These are phyloP conservation scores for Onychostoma macrolepis DNA, from an alignment of 2,113 vertebrate genomes.

Conservation along the genomic window DNA sequence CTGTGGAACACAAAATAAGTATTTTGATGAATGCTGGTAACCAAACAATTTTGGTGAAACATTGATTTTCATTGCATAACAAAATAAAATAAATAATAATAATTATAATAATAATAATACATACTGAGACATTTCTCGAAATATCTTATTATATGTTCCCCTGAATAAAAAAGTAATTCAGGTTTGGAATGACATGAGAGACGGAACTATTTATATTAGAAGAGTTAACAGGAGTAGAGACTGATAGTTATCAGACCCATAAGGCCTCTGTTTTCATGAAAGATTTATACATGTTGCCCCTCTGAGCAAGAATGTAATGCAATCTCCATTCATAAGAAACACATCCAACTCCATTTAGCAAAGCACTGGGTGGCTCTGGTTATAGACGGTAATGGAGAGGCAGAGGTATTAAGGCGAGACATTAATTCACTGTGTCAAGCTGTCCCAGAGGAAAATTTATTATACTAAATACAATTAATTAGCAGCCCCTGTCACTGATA, in stretches of 20 bases:
- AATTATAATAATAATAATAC: no score
- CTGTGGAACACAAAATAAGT: no score
- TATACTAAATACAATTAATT: constrained; percentile 84
- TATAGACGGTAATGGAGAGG: constrained; percentile 71
- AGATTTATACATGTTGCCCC: constrained; percentile 64
- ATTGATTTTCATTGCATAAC: no score
- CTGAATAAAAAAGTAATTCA: not conserved
- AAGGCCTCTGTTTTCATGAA: constrained; percentile 51
- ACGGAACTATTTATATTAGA: not conserved
- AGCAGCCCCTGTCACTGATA: constrained; percentile 68
- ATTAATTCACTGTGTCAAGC: constrained; percentile 80
- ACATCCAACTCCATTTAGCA: constrained; percentile 71
- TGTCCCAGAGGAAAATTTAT: constrained; percentile 82
- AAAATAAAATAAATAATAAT: no score
- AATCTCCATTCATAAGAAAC: constrained; percentile 71
- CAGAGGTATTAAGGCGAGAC: constrained; percentile 76
- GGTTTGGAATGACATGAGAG: not conserved
- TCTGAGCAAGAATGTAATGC: constrained; percentile 67
- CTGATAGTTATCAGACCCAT: not conserved
- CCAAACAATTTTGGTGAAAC: no score
- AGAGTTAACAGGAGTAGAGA: not conserved
- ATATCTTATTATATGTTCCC: not conserved
- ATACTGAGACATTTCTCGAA: not conserved
- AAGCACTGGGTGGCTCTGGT: constrained; percentile 67
- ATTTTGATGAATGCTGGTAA: no score